Evolutionary conservation across 2,888 invertebrate species (phyloP).

Genomic region (Tribolium freemani): DNA sequence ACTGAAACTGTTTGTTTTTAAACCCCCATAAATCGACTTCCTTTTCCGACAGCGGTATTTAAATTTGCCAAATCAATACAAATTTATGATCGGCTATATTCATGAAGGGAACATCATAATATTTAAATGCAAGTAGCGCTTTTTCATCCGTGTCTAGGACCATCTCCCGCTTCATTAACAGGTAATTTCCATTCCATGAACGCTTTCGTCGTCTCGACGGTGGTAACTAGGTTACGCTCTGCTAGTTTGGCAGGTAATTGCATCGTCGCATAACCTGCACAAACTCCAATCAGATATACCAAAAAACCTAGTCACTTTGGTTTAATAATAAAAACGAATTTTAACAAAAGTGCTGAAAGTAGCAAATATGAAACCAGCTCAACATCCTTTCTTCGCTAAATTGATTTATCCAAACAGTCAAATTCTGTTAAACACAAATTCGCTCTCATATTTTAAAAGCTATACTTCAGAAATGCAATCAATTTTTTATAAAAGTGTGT

Average conservation of each 20-base stretch:
- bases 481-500: too few relatives aligned
- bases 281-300: not conserved
- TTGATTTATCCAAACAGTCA: not conserved
- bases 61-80: not conserved
- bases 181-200: constrained; percentile 52
- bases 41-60: not conserved
- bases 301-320: too few relatives aligned
- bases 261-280: not conserved
- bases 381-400: too few relatives aligned
- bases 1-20: not conserved
- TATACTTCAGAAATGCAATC: too few relatives aligned
- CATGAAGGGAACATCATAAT: not conserved
- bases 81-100: not conserved
- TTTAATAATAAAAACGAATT: too few relatives aligned
- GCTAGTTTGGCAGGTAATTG: constrained; percentile 40
- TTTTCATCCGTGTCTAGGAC: constrained; percentile 37
- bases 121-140: constrained; percentile 40
- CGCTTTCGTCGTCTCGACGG: constrained; percentile 49
- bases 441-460: too few relatives aligned
- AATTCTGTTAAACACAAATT: not conserved
- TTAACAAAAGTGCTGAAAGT: too few relatives aligned
- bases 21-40: not conserved
- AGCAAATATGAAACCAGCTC: too few relatives aligned
- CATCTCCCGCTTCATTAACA: constrained; percentile 49
- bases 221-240: constrained; percentile 52